phyloP scores from a whole-genome alignment of 1,140 invertebrate genomes.

The Aphelinus atriplicis region DNA sequence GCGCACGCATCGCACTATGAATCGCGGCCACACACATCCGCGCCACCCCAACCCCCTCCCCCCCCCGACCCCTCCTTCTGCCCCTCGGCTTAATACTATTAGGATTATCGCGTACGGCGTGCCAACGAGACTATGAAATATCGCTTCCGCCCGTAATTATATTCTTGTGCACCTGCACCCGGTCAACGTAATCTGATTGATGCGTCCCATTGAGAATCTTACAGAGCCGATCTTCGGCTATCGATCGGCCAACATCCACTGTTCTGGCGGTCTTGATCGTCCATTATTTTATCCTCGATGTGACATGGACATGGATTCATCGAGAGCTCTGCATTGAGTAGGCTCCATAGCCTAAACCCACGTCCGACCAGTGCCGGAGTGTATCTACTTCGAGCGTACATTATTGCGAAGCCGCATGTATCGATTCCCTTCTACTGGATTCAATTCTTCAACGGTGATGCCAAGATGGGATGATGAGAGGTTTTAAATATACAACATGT shows the following conservation, averaged over 20 bases:
- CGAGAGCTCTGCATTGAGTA: too few species aligned
- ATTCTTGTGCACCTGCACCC: background rate
- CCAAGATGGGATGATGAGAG: too few species aligned
- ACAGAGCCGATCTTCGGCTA: background rate
- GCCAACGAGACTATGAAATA: slow-evolving; percentile 35
- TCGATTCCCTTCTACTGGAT: background rate
- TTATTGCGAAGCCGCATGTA: slow-evolving; percentile 37
- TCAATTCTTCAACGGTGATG: too few species aligned
- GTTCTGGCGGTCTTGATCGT: too few species aligned
- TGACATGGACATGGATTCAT: too few species aligned
- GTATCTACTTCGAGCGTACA: slow-evolving; percentile 15
- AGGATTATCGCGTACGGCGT: slow-evolving; percentile 24
- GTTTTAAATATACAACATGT: too few species aligned
- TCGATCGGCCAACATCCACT: too few species aligned
- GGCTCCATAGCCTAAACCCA: too few species aligned
- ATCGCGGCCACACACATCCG: background rate
- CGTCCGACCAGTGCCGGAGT: too few species aligned
- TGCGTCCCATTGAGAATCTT: background rate
- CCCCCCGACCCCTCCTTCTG: too few species aligned
- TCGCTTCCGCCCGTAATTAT: slow-evolving; percentile 12
- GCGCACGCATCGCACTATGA: background rate
- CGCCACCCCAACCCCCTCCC: too few species aligned
- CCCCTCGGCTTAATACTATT: slow-evolving; percentile 28
- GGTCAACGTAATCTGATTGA: slow-evolving; percentile 25
- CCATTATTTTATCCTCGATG: too few species aligned